These are phyloP conservation scores for Alces alces DNA, from an alignment of 2,113 vertebrate species.

Conservation along the genomic window DNA sequence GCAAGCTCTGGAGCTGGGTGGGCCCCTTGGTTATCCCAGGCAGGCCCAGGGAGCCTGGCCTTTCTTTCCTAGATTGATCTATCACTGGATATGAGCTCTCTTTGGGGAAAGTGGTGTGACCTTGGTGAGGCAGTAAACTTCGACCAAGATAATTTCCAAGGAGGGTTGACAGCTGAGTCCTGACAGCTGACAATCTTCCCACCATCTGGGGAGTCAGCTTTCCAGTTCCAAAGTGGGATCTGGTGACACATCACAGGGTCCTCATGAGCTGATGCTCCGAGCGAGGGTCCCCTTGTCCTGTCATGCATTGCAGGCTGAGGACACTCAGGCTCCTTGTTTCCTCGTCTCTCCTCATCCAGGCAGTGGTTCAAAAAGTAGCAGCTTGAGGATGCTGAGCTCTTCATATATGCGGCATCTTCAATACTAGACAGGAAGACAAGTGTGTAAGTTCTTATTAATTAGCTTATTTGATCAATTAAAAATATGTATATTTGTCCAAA, in stretches of 20 bases:
- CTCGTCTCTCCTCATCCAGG: not conserved
- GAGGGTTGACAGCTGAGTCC: not conserved
- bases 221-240: not conserved
- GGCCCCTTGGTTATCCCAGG: not conserved
- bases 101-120: not conserved
- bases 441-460: not conserved
- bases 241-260: not conserved
- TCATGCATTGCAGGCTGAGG: not conserved
- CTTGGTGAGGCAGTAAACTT: not conserved
- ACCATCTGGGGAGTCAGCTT: not conserved
- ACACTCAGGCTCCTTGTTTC: no score
- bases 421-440: not conserved
- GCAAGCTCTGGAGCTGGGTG: not conserved
- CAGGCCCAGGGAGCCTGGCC: not conserved
- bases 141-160: not conserved
- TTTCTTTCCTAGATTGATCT: not conserved
- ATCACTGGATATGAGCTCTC: not conserved
- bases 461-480: not conserved
- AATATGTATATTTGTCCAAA: not conserved
- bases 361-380: not conserved
- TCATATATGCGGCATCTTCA: not conserved
- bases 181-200: not conserved
- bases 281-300: not conserved
- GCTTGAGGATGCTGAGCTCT: not conserved
- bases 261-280: accelerated